phyloP scores from a whole-genome alignment of 2,888 invertebrate species.

The Ellobium chinense region DNA sequence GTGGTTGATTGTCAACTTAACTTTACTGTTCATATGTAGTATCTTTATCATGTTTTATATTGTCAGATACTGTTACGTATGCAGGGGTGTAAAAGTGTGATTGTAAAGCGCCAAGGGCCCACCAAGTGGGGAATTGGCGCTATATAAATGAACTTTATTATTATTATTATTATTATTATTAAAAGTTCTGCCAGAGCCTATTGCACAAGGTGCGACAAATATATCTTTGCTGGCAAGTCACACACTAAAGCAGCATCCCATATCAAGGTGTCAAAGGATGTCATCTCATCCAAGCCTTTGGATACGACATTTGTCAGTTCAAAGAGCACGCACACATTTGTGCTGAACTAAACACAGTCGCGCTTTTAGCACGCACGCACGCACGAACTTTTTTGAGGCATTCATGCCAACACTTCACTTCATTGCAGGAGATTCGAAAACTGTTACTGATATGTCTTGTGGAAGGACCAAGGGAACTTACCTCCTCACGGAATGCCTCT shows the following conservation, averaged over 20 bases:
- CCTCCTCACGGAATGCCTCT: background rate
- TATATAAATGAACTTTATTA: no score
- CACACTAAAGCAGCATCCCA: background rate
- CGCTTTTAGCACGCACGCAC: background rate
- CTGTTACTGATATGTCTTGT: background rate
- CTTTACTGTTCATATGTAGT: no score
- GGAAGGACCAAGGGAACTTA: background rate
- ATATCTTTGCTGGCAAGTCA: background rate
- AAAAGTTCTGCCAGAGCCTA: background rate
- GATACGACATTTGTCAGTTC: background rate
- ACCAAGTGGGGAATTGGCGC: no score
- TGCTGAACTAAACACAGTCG: background rate
- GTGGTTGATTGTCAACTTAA: no score
- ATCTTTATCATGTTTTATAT: no score
- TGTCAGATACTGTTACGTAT: no score
- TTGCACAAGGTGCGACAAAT: background rate
- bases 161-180: no score
- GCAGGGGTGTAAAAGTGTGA: no score
- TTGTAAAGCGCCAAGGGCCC: no score
- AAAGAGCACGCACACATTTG: background rate
- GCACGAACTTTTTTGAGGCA: background rate
- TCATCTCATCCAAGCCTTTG: background rate
- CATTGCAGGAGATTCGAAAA: background rate
- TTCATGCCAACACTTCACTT: background rate
- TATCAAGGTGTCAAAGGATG: background rate